Evolutionary conservation across 37 sponge, comb jelly and placozoan species (phyloP), one percentile per base, ranked within the genome.

Genomic region (Oopsacas minuta): DNA sequence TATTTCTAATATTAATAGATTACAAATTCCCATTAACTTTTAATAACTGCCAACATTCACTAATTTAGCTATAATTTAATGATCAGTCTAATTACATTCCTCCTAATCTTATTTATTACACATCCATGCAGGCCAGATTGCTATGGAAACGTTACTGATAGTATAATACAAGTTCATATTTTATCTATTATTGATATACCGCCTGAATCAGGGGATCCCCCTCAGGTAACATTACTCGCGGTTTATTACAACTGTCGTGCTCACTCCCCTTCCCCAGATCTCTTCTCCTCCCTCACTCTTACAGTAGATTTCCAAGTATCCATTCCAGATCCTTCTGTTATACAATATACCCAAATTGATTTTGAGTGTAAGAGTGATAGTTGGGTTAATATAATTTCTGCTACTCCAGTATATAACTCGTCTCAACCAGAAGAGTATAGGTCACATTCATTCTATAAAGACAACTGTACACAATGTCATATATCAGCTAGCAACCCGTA

Each of bases 241-340:
- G 75, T 61, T 10, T 61, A 61, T n/a, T 61, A 61, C 75, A 61
- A 61, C 75, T 61, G 75, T 61, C 75, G 75, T 25, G 75, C 75
- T 3, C 75, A 61, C 22, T 61, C 75, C 75, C 75, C 75, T n/a
- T 25, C 75, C 30, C 75, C 7, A 7, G 1, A 3, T 34, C 7
- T 61, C 7, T 61, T 61, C 75, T 20, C 75, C 5, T 20, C 75
- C 28, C 7, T 61, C 17, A 32, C 75, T 3, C 20, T 61, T 3
- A 61, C 75, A 32, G 75, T 61, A 32, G 75, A 61, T 3, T 61
- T 61, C 30, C 75, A 12, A 61, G 75, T 61, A 32, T 61, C 22
- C 5, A n/a, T 32, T 61, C 75, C 75, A 7, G 30, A 61, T 34
- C 75, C 75, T 12, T 61, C 75, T 34, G 17, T 34, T 3, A 3